A percentile compares a stretch with the other conserved stretches of the same genome.
Evolutionary conservation across 2,797 vertebrate species (phyloP).

Genomic region (Cheirogaleus major): DNA sequence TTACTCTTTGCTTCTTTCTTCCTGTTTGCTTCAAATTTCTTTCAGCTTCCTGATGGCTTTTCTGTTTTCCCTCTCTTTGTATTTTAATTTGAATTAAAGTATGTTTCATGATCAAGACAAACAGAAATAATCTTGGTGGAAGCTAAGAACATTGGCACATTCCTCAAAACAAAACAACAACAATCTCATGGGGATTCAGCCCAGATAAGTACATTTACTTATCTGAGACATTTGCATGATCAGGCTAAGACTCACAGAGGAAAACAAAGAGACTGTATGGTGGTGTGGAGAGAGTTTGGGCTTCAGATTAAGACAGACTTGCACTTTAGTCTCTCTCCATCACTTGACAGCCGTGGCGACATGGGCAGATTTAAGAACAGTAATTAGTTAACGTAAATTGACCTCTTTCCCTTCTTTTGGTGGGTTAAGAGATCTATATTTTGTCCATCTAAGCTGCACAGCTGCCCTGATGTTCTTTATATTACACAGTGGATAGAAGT

Average conservation of each 20-base stretch:
- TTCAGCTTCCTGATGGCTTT: not conserved
- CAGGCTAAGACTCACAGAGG: not conserved
- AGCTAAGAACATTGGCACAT: not conserved
- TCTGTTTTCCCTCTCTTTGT: not conserved
- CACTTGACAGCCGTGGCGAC: not conserved
- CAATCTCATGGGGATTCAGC: not conserved
- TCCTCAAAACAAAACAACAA: not conserved
- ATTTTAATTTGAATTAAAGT: constrained; percentile 26
- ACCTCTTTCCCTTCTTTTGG: not conserved
- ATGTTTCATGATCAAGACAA: not conserved
- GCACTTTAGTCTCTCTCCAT: not conserved
- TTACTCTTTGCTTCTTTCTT: not conserved
- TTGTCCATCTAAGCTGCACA: not conserved
- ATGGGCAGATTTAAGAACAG: not conserved
- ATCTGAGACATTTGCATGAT: not conserved
- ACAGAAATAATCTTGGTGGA: not conserved
- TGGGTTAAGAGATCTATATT: not conserved
- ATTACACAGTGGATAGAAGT: not conserved
- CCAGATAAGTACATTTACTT: not conserved
- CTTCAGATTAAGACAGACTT: not conserved
- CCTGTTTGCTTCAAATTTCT: not conserved
- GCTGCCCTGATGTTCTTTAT: not conserved
- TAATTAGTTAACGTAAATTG: not conserved
- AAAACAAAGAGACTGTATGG: not conserved
- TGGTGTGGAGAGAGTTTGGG: not conserved